phyloP scores from a whole-genome alignment of 2,797 vertebrate genomes.

The Schizothorax lantsangensis region DNA sequence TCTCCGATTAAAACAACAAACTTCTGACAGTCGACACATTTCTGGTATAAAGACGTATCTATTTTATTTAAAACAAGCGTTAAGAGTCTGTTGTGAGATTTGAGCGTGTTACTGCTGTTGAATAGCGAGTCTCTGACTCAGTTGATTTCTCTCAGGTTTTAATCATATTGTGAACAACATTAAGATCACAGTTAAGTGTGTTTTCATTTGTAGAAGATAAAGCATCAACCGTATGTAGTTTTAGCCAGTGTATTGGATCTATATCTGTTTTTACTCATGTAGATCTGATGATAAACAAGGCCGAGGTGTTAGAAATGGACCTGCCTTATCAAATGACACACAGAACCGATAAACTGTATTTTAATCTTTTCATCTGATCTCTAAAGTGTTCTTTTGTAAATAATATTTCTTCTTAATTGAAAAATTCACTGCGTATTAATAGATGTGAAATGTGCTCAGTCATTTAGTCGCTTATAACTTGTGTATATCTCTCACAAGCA shows the following conservation, averaged over 20 bases:
- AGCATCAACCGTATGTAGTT: neutral
- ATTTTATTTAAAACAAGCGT: neutral
- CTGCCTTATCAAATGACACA: neutral
- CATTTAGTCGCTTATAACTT: no score
- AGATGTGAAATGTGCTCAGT: neutral
- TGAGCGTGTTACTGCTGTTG: neutral
- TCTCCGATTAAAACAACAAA: slow-evolving; percentile 11
- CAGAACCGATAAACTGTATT: no score
- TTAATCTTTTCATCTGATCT: neutral
- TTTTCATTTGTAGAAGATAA: neutral
- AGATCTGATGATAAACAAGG: slow-evolving; percentile 33
- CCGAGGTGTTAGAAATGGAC: neutral
- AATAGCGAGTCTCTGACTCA: neutral
- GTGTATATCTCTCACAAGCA: neutral
- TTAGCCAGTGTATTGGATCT: neutral
- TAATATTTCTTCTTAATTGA: neutral
- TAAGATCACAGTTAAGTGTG: neutral
- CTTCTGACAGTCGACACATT: slow-evolving; percentile 30
- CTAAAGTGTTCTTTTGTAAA: no score
- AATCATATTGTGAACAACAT: neutral
- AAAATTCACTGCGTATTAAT: neutral
- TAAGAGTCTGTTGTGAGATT: neutral
- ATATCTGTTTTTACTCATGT: neutral
- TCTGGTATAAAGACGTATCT: neutral
- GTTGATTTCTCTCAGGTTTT: neutral